Percentiles rank a stretch among this genome's conserved stretches.
Evolutionary conservation across 2,113 vertebrate genomes (phyloP).

Genomic region (Sander lucioperca): DNA sequence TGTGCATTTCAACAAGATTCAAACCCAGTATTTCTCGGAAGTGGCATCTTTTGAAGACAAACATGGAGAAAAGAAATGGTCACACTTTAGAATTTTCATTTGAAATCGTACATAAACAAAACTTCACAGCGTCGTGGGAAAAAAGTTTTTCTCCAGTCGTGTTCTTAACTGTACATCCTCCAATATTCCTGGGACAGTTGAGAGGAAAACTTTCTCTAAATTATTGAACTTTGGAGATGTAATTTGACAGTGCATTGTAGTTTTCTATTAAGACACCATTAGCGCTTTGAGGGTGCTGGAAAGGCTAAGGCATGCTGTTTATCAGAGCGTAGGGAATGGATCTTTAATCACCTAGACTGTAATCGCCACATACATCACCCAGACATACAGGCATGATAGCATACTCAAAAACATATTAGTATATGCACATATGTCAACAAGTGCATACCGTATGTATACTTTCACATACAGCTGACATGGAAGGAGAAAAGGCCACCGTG

Average conservation of each 20-base stretch:
- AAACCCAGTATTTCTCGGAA: slow-evolving; percentile 57
- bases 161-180: neutral
- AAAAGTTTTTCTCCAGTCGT: slow-evolving; percentile 18
- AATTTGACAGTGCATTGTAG: slow-evolving; percentile 46
- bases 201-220: slow-evolving; percentile 18
- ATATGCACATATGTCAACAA: neutral
- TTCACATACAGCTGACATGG: neutral
- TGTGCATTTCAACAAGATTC: slow-evolving; percentile 65
- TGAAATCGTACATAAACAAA: slow-evolving; percentile 22
- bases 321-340: slow-evolving; percentile 70
- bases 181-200: slow-evolving; percentile 13
- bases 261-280: slow-evolving; percentile 56
- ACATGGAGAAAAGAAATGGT: slow-evolving; percentile 17
- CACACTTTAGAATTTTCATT: slow-evolving; percentile 29
- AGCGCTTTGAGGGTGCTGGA: slow-evolving; percentile 41
- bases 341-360: slow-evolving; percentile 72
- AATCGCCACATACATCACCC: slow-evolving; percentile 74
- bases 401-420: slow-evolving; percentile 13
- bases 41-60: slow-evolving; percentile 56
- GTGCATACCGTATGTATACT: neutral
- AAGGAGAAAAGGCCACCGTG: too few species aligned
- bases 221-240: slow-evolving; percentile 36
- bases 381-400: slow-evolving; percentile 17
- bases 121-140: slow-evolving; percentile 1
- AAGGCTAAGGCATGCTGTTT: slow-evolving; percentile 53